Percentiles rank a stretch among this genome's conserved stretches.
phyloP scores from a whole-genome alignment of 1,140 invertebrate genomes.

The Protaetia brevitarsis region DNA sequence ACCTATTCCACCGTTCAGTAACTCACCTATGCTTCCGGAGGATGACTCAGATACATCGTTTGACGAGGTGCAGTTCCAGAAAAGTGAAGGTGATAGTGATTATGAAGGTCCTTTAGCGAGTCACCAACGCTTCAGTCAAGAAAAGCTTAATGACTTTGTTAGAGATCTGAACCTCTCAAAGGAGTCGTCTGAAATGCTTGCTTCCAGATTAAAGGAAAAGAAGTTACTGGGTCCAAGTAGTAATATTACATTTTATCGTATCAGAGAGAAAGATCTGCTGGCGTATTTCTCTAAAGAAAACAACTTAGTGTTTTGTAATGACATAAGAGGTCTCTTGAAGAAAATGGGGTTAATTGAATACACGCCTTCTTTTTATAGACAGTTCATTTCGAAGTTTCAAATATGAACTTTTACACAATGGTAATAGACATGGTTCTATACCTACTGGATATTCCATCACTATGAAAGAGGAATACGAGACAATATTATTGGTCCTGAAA shows the following conservation, averaged over 20 bases:
- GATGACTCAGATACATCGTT: neutral
- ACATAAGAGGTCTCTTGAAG: neutral
- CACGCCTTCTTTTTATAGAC: no score
- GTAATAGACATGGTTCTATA: no score
- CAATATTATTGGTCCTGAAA: no score
- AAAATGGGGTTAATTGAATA: neutral
- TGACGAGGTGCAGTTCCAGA: no score
- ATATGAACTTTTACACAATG: no score
- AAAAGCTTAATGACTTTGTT: no score
- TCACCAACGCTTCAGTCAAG: neutral
- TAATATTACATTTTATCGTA: neutral
- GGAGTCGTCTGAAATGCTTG: neutral
- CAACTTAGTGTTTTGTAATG: neutral
- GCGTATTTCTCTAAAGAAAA: neutral
- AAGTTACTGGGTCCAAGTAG: neutral
- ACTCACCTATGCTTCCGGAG: neutral
- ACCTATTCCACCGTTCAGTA: no score
- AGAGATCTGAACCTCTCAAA: constrained; percentile 16
- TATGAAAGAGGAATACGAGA: no score
- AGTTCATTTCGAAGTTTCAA: no score
- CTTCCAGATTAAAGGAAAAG: neutral
- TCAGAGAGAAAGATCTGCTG: neutral
- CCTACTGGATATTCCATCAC: no score
- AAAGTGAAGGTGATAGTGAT: neutral
- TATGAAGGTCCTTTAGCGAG: neutral